These are phyloP conservation scores for Sebastes itinus DNA, from an alignment of 2,797 vertebrate species.

Conservation along the genomic window DNA sequence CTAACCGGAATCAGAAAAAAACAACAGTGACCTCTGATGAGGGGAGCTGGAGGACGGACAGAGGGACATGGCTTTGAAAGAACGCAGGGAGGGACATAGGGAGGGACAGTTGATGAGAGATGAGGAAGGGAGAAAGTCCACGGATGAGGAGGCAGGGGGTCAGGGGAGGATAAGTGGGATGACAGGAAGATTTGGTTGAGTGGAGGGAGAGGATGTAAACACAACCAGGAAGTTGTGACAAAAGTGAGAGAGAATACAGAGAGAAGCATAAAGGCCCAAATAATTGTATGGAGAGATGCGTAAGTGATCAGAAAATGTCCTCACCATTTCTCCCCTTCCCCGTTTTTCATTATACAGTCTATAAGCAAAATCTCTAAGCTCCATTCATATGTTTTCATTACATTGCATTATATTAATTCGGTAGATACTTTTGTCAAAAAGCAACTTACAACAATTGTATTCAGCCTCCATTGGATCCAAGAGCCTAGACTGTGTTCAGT, in stretches of 20 bases:
- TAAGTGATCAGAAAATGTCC: background rate
- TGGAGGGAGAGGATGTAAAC: slow-evolving; percentile 16
- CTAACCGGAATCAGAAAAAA: slow-evolving; percentile 38
- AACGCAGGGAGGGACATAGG: slow-evolving; percentile 6
- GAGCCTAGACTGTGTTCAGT: background rate
- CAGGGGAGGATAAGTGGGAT: slow-evolving; percentile 27
- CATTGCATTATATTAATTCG: background rate
- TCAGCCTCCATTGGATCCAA: background rate
- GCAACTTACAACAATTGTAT: background rate
- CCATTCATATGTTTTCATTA: background rate
- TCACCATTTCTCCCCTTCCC: background rate
- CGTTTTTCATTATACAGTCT: background rate
- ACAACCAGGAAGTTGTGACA: background rate
- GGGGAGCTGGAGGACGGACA: slow-evolving; percentile 25
- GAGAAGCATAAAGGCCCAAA: background rate
- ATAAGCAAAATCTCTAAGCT: background rate
- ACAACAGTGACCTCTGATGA: slow-evolving; percentile 44
- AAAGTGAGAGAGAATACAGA: background rate
- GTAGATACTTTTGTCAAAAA: background rate
- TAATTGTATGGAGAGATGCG: background rate
- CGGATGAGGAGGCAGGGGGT: slow-evolving; percentile 24
- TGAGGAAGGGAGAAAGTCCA: slow-evolving; percentile 26
- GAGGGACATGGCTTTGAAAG: slow-evolving; percentile 37
- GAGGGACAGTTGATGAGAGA: slow-evolving; percentile 21
- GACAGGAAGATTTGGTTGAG: slow-evolving; percentile 1